Conservation (phyloP, 2,113 vertebrate genomes). For the Phrynocephalus versicolor region DNA sequence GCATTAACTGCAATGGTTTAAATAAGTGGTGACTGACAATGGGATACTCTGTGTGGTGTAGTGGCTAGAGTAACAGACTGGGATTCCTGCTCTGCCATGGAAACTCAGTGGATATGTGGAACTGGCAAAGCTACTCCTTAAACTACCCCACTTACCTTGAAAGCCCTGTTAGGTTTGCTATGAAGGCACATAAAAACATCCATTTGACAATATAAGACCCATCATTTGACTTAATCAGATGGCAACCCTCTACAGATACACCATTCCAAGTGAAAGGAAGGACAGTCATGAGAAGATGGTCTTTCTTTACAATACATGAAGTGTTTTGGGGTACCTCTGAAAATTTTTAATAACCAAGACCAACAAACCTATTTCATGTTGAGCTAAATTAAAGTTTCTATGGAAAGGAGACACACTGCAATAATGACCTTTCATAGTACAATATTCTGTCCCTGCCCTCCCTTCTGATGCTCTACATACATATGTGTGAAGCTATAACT, state of each 20-base stretch:
- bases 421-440: too few relatives aligned
- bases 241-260: not conserved
- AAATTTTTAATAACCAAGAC: not conserved
- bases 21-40: not conserved
- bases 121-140: too few relatives aligned
- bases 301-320: not conserved
- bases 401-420: not conserved
- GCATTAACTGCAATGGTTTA: not conserved
- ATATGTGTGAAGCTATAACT: not conserved
- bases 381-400: not conserved
- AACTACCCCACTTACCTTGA: too few relatives aligned
- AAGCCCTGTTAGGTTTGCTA: too few relatives aligned
- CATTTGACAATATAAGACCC: not conserved
- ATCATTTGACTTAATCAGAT: not conserved
- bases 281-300: not conserved
- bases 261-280: not conserved
- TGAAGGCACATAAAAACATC: too few relatives aligned
- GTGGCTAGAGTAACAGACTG: too few relatives aligned
- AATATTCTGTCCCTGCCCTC: not conserved
- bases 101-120: too few relatives aligned
- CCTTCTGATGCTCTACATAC: not conserved
- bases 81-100: too few relatives aligned
- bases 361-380: not conserved
- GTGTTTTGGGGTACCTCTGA: not conserved
- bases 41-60: too few relatives aligned